phyloP scores from a whole-genome alignment of 2,113 vertebrate genomes.

The Scomber colias region DNA sequence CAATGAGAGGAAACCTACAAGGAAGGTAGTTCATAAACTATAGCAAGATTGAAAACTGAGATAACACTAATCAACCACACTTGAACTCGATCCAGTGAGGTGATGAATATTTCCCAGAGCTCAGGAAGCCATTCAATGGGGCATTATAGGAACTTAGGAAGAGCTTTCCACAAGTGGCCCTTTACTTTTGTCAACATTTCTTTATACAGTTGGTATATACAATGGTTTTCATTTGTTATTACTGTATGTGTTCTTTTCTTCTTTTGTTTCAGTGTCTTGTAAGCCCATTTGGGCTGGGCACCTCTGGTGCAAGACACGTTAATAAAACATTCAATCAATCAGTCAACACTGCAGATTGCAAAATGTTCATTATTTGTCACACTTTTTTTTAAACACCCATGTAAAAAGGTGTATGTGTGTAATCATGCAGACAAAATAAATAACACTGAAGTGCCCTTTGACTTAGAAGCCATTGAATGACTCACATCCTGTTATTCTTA shows the following conservation, averaged over 20 bases:
- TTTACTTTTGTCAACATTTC: neutral
- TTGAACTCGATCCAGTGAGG: slow-evolving; percentile 46
- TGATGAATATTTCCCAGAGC: slow-evolving; percentile 56
- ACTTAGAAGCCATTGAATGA: neutral
- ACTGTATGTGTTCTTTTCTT: too few relatives aligned
- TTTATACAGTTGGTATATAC: neutral
- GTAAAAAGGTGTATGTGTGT: neutral
- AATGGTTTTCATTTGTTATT: too few relatives aligned
- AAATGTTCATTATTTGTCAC: neutral
- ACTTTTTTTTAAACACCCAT: neutral
- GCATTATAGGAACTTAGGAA: slow-evolving; percentile 30
- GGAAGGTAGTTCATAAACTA: slow-evolving; percentile 69
- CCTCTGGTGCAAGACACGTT: too few relatives aligned
- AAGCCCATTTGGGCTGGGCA: too few relatives aligned
- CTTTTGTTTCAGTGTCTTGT: too few relatives aligned
- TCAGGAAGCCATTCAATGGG: slow-evolving; percentile 64
- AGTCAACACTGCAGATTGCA: neutral
- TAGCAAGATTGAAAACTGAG: slow-evolving; percentile 58
- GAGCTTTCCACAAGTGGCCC: slow-evolving; percentile 29
- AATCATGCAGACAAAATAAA: neutral
- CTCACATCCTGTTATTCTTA: slow-evolving; percentile 28
- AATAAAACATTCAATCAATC: too few relatives aligned
- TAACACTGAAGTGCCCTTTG: neutral
- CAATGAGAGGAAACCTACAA: slow-evolving; percentile 77
- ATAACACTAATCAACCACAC: slow-evolving; percentile 61